These are phyloP conservation scores for Andricus quercusramuli DNA, from an alignment of 2,888 invertebrate genomes.

Conservation along the genomic window DNA sequence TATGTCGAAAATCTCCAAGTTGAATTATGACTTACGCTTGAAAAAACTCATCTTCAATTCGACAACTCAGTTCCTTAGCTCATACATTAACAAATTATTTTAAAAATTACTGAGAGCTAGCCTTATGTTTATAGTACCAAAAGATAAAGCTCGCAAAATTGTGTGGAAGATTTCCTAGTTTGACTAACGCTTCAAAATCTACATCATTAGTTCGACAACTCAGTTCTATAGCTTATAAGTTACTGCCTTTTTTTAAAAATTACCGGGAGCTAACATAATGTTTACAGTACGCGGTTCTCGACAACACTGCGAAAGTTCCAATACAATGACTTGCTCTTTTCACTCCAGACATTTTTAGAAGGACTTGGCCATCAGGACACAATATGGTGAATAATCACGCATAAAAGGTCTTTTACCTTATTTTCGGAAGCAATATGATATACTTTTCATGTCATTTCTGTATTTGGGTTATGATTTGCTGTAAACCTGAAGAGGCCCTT, in stretches of 20 bases:
- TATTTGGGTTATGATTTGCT: too few relatives aligned
- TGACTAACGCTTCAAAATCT: neutral
- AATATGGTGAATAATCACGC: too few relatives aligned
- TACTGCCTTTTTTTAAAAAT: too few relatives aligned
- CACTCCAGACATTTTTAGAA: too few relatives aligned
- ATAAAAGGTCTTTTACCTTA: too few relatives aligned
- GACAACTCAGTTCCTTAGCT: neutral
- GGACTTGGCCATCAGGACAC: too few relatives aligned
- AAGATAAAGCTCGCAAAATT: constrained; percentile 33
- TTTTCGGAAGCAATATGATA: too few relatives aligned
- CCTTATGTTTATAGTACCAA: constrained; percentile 24
- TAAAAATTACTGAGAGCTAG: neutral
- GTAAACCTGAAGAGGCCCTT: too few relatives aligned
- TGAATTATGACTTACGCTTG: constrained; percentile 30
- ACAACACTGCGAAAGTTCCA: too few relatives aligned
- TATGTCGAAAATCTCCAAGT: constrained; percentile 4
- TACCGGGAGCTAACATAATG: constrained; percentile 7
- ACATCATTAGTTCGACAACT: constrained; percentile 6
- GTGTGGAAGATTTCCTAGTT: neutral
- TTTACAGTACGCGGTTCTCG: neutral
- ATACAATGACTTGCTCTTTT: too few relatives aligned
- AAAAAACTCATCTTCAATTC: neutral
- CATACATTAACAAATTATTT: too few relatives aligned
- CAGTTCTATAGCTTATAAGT: neutral
- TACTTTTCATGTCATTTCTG: too few relatives aligned